These are phyloP conservation scores for Carassius auratus DNA, from an alignment of 2,113 vertebrate species.

Conservation along the genomic window DNA sequence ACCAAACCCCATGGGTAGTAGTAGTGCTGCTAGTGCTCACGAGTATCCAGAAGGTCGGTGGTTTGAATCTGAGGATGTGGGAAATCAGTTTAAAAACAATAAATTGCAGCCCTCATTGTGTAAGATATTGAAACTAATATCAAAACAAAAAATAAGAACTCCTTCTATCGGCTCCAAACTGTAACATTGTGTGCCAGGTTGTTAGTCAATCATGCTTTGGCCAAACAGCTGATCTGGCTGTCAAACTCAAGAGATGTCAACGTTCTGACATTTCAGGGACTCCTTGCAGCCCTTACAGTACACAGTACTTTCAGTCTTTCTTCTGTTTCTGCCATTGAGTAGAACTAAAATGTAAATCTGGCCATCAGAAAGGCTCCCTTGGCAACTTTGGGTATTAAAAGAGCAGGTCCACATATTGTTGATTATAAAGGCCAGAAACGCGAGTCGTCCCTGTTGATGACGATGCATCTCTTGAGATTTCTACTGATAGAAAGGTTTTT, in stretches of 20 bases:
- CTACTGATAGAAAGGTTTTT: slow-evolving; percentile 4
- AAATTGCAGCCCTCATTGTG: not conserved
- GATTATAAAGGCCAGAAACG: not conserved
- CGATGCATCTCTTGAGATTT: not conserved
- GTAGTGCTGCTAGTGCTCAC: not conserved
- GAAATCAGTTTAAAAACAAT: too few species aligned
- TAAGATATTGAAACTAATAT: not conserved
- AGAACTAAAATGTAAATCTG: not conserved
- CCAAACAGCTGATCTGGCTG: slow-evolving; percentile 34
- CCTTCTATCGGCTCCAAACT: not conserved
- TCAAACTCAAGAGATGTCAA: slow-evolving; percentile 12
- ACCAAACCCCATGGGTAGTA: not conserved
- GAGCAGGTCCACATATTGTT: not conserved
- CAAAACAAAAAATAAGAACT: not conserved
- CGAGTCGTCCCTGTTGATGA: slow-evolving; percentile 10
- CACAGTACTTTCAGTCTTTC: not conserved
- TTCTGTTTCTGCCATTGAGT: not conserved
- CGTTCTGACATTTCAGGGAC: not conserved
- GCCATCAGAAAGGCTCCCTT: slow-evolving; percentile 1
- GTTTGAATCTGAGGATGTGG: not conserved
- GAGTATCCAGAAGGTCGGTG: slow-evolving; percentile 9
- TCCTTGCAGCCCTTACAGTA: not conserved
- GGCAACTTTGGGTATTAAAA: not conserved
- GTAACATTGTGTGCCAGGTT: not conserved
- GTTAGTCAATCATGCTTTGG: not conserved